Conservation (phyloP, 2,797 vertebrate genomes). For the Myotis findleyi region DNA sequence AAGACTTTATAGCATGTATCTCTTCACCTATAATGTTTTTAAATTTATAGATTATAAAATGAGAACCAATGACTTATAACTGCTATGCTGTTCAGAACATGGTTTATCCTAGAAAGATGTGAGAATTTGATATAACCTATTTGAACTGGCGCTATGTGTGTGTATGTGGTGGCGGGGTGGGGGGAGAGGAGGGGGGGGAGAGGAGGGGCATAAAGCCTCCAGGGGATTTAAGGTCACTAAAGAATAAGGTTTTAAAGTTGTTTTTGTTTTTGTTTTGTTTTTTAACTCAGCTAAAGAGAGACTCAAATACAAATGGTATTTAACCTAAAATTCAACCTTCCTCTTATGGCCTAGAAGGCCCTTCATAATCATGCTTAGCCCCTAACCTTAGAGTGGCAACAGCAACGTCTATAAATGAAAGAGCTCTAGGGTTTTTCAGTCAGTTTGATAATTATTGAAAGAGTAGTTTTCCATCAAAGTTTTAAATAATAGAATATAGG, state of each 20-base stretch:
- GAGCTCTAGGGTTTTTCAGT: neutral
- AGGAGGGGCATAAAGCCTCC: neutral
- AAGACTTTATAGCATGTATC: neutral
- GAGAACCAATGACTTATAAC: neutral
- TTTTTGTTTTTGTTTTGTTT: neutral
- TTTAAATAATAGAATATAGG: neutral
- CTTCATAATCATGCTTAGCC: neutral
- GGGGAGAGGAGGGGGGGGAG: rapidly evolving
- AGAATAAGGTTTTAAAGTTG: neutral
- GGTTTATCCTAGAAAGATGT: constrained; percentile 24
- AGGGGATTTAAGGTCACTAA: neutral
- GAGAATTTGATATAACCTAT: neutral
- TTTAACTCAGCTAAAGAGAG: constrained; percentile 36
- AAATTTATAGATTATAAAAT: constrained; percentile 30
- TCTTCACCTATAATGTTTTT: constrained; percentile 31
- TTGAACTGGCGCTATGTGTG: neutral
- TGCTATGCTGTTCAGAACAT: neutral
- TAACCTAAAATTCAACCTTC: neutral
- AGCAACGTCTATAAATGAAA: neutral
- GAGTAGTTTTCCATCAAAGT: neutral
- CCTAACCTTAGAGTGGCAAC: neutral
- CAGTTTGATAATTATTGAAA: constrained; percentile 13
- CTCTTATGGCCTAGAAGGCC: neutral
- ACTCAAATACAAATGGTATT: neutral
- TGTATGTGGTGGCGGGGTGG: too few species aligned